A percentile compares a stretch with the other conserved stretches of the same genome.
Evolutionary conservation across 2,113 vertebrate genomes (phyloP).

Genomic region (Australoheros scitulus): DNA sequence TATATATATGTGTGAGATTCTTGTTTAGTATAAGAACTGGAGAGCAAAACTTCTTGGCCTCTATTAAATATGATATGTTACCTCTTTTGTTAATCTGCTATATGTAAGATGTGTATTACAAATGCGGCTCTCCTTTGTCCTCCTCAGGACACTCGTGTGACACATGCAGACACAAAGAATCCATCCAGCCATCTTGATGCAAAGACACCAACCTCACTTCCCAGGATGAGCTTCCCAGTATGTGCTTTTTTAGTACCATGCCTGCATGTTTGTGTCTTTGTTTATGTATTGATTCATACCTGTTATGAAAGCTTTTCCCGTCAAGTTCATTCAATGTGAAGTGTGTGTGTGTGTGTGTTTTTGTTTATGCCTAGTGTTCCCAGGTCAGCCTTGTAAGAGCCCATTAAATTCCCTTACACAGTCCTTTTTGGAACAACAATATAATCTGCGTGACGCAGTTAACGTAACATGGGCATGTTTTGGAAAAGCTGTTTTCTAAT

Average conservation of each 20-base stretch:
- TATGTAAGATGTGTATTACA: constrained; percentile 10
- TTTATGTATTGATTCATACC: background rate
- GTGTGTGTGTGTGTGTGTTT: background rate
- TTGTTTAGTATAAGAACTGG: background rate
- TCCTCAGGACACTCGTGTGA: constrained; percentile 60
- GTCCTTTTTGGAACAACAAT: constrained; percentile 53
- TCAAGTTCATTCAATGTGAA: constrained; percentile 12
- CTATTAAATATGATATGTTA: background rate
- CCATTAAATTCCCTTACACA: constrained; percentile 50
- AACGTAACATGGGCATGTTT: constrained; percentile 50
- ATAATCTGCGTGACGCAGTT: constrained; percentile 55
- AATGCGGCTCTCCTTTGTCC: constrained; percentile 9
- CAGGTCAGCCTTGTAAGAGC: constrained; percentile 25
- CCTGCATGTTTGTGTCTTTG: constrained; percentile 23
- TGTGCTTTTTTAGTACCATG: background rate
- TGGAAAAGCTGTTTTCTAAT: constrained; percentile 58
- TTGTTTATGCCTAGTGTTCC: constrained; percentile 28
- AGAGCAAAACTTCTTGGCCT: background rate
- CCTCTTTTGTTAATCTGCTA: background rate
- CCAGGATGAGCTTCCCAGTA: constrained; percentile 70
- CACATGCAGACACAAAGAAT: constrained; percentile 20
- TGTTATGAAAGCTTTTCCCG: background rate
- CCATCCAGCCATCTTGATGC: constrained; percentile 12
- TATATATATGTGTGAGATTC: background rate
- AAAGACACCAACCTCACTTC: constrained; percentile 48